A percentile compares a stretch with the other conserved stretches of the same genome.
These are phyloP conservation scores for Chelmon rostratus DNA, from an alignment of 2,797 vertebrate genomes.

Conservation along the genomic window DNA sequence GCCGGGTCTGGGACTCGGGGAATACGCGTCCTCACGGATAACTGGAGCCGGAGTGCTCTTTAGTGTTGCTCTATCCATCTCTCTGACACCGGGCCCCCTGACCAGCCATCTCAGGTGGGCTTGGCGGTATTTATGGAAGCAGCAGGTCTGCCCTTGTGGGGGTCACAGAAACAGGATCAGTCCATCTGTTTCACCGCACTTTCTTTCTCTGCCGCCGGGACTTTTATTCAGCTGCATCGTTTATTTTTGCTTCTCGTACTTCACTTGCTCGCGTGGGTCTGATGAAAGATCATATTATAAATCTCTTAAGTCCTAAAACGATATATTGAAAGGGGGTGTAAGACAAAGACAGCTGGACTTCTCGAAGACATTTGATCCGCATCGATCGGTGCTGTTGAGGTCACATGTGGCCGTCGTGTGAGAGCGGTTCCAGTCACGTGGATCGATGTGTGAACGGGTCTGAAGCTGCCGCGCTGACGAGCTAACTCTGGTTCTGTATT, in stretches of 20 bases:
- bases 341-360: too few relatives aligned
- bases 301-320: too few relatives aligned
- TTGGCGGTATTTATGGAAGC: slow-evolving; percentile 78
- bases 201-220: background rate
- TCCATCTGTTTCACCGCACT: slow-evolving; percentile 29
- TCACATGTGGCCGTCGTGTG: slow-evolving; percentile 4
- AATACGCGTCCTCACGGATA: slow-evolving; percentile 68
- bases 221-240: background rate
- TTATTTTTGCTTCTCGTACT: slow-evolving; percentile 9
- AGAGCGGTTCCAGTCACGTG: slow-evolving; percentile 7
- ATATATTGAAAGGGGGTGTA: too few relatives aligned
- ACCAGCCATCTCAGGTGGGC: slow-evolving; percentile 75
- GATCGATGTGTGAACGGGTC: background rate
- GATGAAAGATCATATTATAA: too few relatives aligned
- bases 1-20: slow-evolving; percentile 63
- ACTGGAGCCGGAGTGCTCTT: slow-evolving; percentile 76
- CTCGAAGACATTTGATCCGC: background rate
- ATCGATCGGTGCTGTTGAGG: too few relatives aligned
- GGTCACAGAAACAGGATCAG: slow-evolving; percentile 42
- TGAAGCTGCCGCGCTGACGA: too few relatives aligned
- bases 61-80: slow-evolving; percentile 79
- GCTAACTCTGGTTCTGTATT: too few relatives aligned
- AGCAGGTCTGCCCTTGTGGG: slow-evolving; percentile 56
- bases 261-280: too few relatives aligned
- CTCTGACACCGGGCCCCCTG: slow-evolving; percentile 70